Evolutionary conservation across 2,113 vertebrate genomes (phyloP), one percentile per base, ranked within the genome.

Genomic region (Phylloscopus trochiloides): DNA sequence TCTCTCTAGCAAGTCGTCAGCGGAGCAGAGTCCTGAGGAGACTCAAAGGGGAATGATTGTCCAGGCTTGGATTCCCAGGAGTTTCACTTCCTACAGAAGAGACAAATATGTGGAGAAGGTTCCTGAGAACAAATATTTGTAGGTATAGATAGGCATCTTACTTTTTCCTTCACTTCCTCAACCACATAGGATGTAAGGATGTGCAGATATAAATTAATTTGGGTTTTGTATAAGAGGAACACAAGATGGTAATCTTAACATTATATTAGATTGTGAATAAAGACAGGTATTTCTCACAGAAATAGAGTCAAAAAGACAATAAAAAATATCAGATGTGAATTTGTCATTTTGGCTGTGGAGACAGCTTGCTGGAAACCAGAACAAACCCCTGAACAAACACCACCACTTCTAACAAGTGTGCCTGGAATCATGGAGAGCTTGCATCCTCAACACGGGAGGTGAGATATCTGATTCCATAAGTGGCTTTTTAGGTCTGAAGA

Each of bases 191-290:
- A 22, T 57, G 14, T 20, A 74, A 86, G 20, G 10, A 67, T 40
- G 12, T n/a, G 12, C 28, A 78, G n/a, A 32, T 62, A 34, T 3
- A 57, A 71, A 90, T 40, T 65, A 61, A 15, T 68, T 79, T 45
- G 21, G 2, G 3, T 43, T 87, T 81, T 91, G 13, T 14, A 1
- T 36, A 68, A 31, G 4, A 50, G 4, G 5, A 73, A 45, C 18
- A 83, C 3, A 32, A 72, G 21, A 47, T 20, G 62, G 3, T 51
- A 2, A 57, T 72, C 15, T 59, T 50, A 31, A 29, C 19, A 42
- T 11, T 52, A 25, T 52, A 51, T 83, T 47, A 71, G 31, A n/a
- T 12, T 0, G 0, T 9, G 17, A 48, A 36, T 42, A 59, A 77
- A 32, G 50, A 21, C 3, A 18, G 3, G 4, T n/a, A 54, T 51